Conservation (phyloP, 2,888 invertebrate genomes). For the Ormyrus labotus region DNA sequence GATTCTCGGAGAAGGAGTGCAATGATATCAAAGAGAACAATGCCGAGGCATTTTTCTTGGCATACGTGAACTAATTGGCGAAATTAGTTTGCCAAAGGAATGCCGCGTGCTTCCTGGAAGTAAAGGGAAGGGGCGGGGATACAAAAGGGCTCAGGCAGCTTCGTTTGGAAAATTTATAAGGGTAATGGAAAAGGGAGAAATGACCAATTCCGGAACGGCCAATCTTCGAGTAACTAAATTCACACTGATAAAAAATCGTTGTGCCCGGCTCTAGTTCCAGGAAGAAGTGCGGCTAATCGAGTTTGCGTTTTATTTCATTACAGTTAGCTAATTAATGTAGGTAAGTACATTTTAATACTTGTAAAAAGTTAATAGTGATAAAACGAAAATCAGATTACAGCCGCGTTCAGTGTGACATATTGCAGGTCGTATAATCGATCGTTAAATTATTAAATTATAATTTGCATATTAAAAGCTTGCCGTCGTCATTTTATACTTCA, state of each 20-base stretch:
- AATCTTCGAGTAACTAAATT: conserved; percentile 54
- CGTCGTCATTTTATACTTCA: too few species aligned
- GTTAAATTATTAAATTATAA: too few species aligned
- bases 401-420: too few species aligned
- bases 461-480: too few species aligned
- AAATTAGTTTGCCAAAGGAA: conserved; percentile 49
- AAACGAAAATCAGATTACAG: too few species aligned
- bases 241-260: neutral
- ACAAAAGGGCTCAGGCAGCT: neutral
- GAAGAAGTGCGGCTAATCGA: too few species aligned
- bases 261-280: too few species aligned
- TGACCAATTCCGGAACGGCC: conserved; percentile 49
- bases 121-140: neutral
- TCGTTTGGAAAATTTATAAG: conserved; percentile 50
- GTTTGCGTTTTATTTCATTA: too few species aligned
- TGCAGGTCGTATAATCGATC: too few species aligned
- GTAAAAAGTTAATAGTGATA: too few species aligned
- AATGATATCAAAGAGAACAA: conserved; percentile 49
- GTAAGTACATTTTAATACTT: too few species aligned
- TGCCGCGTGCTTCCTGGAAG: neutral
- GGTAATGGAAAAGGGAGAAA: conserved; percentile 52
- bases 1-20: conserved; percentile 6
- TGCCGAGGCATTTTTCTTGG: conserved; percentile 56
- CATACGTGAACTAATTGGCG: conserved; percentile 48
- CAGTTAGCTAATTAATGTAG: too few species aligned